These are phyloP conservation scores for Temnothorax curvispinosus DNA, from an alignment of 1,140 invertebrate genomes.

Conservation along the genomic window DNA sequence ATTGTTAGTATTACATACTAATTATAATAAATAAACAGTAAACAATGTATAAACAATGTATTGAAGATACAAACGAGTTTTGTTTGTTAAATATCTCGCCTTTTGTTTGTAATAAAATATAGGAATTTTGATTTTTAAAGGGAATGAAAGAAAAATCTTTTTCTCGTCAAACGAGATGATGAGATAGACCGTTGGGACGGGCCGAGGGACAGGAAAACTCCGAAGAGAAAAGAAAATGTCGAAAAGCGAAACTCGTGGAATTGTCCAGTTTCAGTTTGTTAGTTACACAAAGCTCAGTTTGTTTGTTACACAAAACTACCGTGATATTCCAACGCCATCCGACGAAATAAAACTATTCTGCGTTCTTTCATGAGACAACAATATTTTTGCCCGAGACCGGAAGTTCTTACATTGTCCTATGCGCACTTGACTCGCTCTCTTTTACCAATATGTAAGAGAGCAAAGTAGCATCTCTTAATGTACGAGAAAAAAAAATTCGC, in stretches of 20 bases:
- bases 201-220: neutral
- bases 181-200: neutral
- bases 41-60: neutral
- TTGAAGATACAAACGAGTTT: neutral
- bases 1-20: neutral
- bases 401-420: conserved; percentile 16
- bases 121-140: neutral
- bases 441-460: neutral
- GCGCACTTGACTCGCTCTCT: conserved; percentile 7
- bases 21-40: neutral
- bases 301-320: conserved; percentile 52
- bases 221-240: conserved; percentile 35
- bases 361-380: conserved; percentile 7
- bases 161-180: conserved; percentile 11
- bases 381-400: conserved; percentile 28
- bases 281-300: conserved; percentile 51
- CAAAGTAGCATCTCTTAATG: neutral
- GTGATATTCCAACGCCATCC: neutral
- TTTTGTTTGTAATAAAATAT: neutral
- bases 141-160: neutral
- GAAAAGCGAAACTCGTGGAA: conserved; percentile 22
- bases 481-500: neutral
- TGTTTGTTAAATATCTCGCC: neutral
- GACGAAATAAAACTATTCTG: conserved; percentile 13
- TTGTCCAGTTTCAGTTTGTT: conserved; percentile 44